Evolutionary conservation across 2,888 invertebrate species (phyloP).

Genomic region (Thera britannica): DNA sequence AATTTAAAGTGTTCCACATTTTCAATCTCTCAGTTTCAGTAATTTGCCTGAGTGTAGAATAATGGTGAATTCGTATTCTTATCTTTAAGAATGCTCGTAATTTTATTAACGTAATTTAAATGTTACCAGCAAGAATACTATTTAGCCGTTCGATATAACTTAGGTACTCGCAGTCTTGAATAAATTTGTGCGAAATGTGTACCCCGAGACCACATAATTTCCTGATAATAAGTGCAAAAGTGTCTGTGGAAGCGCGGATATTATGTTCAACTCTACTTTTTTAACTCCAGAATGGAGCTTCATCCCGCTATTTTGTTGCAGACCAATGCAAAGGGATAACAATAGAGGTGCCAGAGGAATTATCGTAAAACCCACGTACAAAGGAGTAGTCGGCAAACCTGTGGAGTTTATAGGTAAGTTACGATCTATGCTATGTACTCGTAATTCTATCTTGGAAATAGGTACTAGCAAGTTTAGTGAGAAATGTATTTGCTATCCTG

Average conservation of each 20-base stretch:
- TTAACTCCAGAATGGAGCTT: conserved; percentile 31
- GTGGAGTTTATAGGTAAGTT: conserved; percentile 96
- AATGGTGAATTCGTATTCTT: conserved; percentile 5
- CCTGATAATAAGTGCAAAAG: conserved; percentile 38
- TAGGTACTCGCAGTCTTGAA: not conserved
- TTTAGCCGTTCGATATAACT: conserved; percentile 5
- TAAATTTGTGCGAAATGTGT: conserved; percentile 21
- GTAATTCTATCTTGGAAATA: conserved; percentile 18
- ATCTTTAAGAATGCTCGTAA: conserved; percentile 4
- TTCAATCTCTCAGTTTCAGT: too few relatives aligned
- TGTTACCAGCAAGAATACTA: conserved; percentile 5
- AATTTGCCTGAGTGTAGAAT: conserved; percentile 3
- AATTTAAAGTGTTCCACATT: too few relatives aligned
- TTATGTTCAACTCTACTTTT: conserved; percentile 31
- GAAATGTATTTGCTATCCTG: conserved; percentile 8
- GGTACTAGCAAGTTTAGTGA: conserved; percentile 18
- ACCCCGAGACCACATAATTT: conserved; percentile 31
- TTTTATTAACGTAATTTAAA: conserved; percentile 14
- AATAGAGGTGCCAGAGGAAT: conserved; percentile 94
- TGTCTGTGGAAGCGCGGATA: conserved; percentile 26
- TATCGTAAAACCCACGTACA: conserved; percentile 89
- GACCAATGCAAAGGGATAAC: conserved; percentile 83
- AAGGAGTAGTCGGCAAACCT: conserved; percentile 94
- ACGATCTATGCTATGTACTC: conserved; percentile 20
- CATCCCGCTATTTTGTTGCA: conserved; percentile 59